Evolutionary conservation across 2,113 vertebrate genomes (phyloP).

Genomic region (Gallinago jamesoni): DNA sequence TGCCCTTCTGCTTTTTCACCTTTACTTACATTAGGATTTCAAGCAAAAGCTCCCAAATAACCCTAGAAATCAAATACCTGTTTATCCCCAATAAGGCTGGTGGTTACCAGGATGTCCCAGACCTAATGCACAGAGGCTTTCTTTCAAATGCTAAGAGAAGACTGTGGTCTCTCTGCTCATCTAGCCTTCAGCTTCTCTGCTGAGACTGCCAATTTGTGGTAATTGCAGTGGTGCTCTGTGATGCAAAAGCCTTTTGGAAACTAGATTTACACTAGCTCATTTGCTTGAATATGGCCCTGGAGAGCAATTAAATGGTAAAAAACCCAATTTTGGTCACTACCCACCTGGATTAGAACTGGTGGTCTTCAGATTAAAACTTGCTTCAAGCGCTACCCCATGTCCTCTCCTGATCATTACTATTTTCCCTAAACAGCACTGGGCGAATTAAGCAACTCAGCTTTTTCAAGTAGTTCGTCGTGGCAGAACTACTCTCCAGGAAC

Average conservation of each 20-base stretch:
- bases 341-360: conserved; percentile 32
- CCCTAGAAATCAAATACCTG: background rate
- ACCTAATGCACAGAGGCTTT: background rate
- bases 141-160: background rate
- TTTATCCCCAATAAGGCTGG: background rate
- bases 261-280: conserved; percentile 53
- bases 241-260: conserved; percentile 39
- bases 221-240: conserved; percentile 51
- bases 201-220: conserved; percentile 58
- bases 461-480: background rate
- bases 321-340: background rate
- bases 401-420: background rate
- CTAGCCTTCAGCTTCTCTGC: conserved; percentile 36
- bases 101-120: background rate
- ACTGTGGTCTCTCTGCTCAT: conserved; percentile 41
- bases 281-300: conserved; percentile 18
- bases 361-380: conserved; percentile 10
- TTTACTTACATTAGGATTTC: background rate
- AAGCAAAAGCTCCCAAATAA: background rate
- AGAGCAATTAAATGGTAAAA: conserved; percentile 1
- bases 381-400: background rate
- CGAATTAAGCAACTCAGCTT: background rate
- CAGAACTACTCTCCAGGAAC: conserved; percentile 49
- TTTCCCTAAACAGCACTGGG: conserved; percentile 18
- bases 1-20: background rate